These are phyloP conservation scores for Tenthredo notha DNA, from an alignment of 2,888 invertebrate species.

Conservation along the genomic window DNA sequence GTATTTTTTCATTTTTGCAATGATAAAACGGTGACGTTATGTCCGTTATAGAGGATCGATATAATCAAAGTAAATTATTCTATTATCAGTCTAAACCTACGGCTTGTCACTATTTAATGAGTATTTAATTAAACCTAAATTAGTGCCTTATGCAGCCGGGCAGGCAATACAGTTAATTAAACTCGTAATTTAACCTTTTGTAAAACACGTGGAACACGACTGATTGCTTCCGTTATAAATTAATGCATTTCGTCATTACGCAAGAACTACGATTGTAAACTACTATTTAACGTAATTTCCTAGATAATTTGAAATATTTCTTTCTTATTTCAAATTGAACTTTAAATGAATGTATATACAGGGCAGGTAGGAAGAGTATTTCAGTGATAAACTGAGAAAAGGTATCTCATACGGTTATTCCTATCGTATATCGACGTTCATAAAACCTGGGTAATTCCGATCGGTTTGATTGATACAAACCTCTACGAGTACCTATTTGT, in stretches of 20 bases:
- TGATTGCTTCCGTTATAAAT: conserved; percentile 2
- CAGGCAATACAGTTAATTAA: background rate
- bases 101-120: background rate
- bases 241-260: background rate
- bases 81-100: background rate
- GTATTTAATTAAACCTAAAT: background rate
- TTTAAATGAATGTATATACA: background rate
- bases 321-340: background rate
- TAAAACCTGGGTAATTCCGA: background rate
- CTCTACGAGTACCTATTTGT: background rate
- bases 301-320: background rate
- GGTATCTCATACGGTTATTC: background rate
- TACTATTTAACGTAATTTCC: background rate
- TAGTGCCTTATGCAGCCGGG: background rate
- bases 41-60: background rate
- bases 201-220: background rate
- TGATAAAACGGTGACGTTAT: background rate
- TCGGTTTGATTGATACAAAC: background rate
- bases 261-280: background rate
- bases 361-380: background rate
- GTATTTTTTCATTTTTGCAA: background rate
- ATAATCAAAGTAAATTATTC: background rate
- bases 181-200: background rate
- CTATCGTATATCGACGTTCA: background rate
- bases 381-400: background rate